These are phyloP conservation scores for Stichopus chloronotus DNA, from an alignment of 35 echinoderm and acorn worm genomes.

Conservation along the genomic window DNA sequence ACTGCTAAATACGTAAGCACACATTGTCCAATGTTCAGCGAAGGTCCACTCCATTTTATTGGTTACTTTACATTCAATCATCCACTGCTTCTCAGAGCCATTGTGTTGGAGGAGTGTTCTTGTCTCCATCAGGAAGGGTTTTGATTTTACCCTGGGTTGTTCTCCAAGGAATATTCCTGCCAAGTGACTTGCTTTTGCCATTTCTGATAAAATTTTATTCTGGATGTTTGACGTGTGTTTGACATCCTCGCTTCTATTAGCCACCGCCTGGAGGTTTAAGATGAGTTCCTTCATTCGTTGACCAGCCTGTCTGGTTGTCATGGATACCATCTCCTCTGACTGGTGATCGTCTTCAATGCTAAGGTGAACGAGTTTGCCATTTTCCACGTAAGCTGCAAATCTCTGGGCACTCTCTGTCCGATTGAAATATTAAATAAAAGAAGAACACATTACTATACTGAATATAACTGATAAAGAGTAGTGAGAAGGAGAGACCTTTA, in stretches of 20 bases:
- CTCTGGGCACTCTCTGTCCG: neutral
- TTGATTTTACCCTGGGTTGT: neutral
- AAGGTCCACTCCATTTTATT: conserved; percentile 39
- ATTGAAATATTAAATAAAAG: no score
- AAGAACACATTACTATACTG: no score
- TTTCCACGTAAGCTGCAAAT: neutral
- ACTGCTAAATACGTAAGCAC: neutral
- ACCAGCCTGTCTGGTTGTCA: conserved; percentile 27
- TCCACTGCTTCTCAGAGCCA: neutral
- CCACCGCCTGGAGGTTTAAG: neutral
- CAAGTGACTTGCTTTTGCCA: conserved; percentile 31
- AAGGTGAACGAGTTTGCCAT: neutral
- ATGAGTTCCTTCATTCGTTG: conserved; percentile 59
- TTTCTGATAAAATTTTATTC: neutral
- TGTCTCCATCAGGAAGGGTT: neutral
- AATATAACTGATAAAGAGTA: no score
- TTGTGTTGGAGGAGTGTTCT: conserved; percentile 6
- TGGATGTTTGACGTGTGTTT: neutral
- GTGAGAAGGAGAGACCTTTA: no score
- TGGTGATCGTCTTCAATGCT: neutral
- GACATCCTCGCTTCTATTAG: neutral
- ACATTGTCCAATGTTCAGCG: conserved; percentile 2
- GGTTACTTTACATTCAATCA: conserved; percentile 26
- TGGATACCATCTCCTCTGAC: neutral
- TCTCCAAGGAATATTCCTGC: neutral